Base-by-base conservation (phyloP, 92 coral and sea anemone species). In the Palythoa caribaeorum region DNA sequence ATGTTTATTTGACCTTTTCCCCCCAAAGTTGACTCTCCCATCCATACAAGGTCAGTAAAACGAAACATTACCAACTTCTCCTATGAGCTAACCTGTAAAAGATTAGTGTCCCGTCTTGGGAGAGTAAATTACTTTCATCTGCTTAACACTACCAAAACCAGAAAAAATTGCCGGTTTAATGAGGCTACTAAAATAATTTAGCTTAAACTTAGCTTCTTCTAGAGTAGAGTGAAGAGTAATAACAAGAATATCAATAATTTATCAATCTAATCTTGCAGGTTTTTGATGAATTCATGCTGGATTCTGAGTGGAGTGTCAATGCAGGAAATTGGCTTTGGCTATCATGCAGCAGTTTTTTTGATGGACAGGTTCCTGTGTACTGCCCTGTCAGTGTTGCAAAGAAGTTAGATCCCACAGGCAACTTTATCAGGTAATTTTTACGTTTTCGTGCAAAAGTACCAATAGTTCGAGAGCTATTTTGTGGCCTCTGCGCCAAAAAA, bases 251-350 rank as follows among this genome's bases (percentile, higher is more conserved):
- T 11, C 3, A 2, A 2, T 35, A 35, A 35, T 35, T 71, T 71
- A 21, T 19, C 38, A 52, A 5, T 13, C 38, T 66, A 50, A 39
- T 19, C 38, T 68, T 76, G 75, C 68, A 96, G 98, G 80, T 91
- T 28, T 96, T 96, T 87, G 98, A 96, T 63, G 95, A 96, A 91
- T 89, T 92, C 38, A 92, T 91, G 88, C 85, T 96, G 80, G 98
- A 95, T 80, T 87, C 99, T 1, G 98, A 96, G 76, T 92, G 99
- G 96, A 96, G 98, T 71, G 84, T 96, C 53, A 96, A 96, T 89
- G 94, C 96, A 16, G 98, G 98, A 19, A 94, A 91, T 71, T 96
- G 98, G 98, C 76, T 96, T 15, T 96, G 98, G 96, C 88, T 95
- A 40, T 96, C 98, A 1, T 92, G 95, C 69, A 94, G 98, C 87